Evolutionary conservation across 2,797 vertebrate genomes (phyloP).

Genomic region (Tachyglossus aculeatus): DNA sequence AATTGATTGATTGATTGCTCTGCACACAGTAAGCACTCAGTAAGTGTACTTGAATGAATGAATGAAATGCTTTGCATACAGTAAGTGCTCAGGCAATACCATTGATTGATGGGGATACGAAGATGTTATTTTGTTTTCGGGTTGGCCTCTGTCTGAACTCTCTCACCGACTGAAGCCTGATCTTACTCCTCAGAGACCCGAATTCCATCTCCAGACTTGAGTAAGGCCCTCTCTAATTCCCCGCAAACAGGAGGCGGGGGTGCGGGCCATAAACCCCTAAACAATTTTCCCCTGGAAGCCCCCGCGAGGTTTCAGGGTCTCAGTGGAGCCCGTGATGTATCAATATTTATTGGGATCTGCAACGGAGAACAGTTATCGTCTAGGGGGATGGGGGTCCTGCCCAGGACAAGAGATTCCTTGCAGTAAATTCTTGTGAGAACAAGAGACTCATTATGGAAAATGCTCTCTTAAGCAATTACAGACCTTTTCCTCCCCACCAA

Average conservation of each 20-base stretch:
- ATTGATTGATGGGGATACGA: no score
- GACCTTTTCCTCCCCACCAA: background rate
- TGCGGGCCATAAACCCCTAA: no score
- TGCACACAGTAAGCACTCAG: no score
- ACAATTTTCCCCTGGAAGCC: no score
- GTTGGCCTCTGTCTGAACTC: slow-evolving; percentile 66
- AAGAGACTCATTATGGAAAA: background rate
- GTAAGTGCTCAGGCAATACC: no score
- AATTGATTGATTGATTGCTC: no score
- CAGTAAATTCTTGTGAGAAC: background rate
- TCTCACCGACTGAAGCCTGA: slow-evolving; percentile 43
- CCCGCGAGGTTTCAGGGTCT: no score
- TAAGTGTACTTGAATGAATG: no score
- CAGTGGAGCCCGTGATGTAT: background rate
- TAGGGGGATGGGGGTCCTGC: background rate
- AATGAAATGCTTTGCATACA: no score
- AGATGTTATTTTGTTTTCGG: slow-evolving; percentile 37
- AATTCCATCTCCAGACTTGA: slow-evolving; percentile 29
- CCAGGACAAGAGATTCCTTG: background rate
- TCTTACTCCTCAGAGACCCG: slow-evolving; percentile 41
- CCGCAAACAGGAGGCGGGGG: no score
- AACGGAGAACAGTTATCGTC: slow-evolving; percentile 13
- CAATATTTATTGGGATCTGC: background rate
- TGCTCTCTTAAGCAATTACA: background rate
- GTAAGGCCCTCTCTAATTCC: no score